These are phyloP conservation scores for Malurus splendens DNA, from an alignment of 2,797 vertebrate genomes.

Conservation along the genomic window DNA sequence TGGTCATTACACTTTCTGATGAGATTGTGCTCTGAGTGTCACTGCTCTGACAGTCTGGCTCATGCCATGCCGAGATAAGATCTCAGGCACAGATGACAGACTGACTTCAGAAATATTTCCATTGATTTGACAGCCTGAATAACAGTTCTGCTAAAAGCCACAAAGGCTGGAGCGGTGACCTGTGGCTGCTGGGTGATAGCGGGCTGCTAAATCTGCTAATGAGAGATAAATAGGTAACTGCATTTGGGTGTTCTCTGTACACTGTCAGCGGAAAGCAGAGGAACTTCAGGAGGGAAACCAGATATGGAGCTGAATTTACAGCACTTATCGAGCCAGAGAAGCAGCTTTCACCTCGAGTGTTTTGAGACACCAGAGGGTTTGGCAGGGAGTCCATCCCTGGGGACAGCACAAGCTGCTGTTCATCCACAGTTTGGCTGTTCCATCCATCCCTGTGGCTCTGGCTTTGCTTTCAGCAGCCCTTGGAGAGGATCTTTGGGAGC, in stretches of 20 bases:
- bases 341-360: background rate
- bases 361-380: conserved; percentile 2
- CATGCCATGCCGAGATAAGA: background rate
- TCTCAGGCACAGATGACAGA: conserved; percentile 32
- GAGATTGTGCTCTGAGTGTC: conserved; percentile 30
- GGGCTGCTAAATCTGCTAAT: conserved; percentile 14
- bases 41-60: conserved; percentile 28
- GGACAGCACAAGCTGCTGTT: background rate
- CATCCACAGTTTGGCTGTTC: background rate
- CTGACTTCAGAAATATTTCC: conserved; percentile 30
- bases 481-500: background rate
- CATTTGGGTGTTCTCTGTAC: background rate
- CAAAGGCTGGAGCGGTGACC: background rate
- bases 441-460: background rate
- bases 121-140: conserved; percentile 14
- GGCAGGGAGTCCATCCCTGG: background rate
- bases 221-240: background rate
- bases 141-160: conserved; percentile 15
- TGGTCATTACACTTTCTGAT: conserved; percentile 17
- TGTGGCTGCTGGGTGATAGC: background rate
- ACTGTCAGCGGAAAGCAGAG: background rate
- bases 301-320: conserved; percentile 40
- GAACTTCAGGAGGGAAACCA: background rate
- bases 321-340: conserved; percentile 3
- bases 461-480: background rate